Conservation (phyloP, 2,113 vertebrate species). For the Callipepla californica region DNA sequence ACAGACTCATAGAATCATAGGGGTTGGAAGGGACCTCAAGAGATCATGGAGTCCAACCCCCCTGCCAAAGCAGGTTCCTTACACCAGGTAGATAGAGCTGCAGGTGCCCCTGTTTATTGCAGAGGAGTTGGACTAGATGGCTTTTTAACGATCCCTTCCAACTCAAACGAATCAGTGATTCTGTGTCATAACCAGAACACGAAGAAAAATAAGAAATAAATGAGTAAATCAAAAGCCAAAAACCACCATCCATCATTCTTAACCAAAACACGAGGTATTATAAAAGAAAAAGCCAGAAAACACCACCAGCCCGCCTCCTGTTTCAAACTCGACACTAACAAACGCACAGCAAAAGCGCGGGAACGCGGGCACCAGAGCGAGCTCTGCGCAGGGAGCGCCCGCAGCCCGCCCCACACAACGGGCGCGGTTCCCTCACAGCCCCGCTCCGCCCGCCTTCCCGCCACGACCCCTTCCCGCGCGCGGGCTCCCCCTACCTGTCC, state of each 20-base stretch:
- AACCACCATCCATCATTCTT: neutral
- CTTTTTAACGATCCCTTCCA: no score
- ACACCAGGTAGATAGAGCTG: no score
- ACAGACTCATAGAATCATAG: no score
- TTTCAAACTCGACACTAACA: neutral
- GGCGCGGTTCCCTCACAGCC: neutral
- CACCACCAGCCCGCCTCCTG: neutral
- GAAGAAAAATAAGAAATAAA: neutral
- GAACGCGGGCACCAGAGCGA: neutral
- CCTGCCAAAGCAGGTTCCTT: no score
- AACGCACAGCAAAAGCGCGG: neutral
- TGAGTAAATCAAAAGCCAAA: neutral
- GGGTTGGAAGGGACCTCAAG: no score
- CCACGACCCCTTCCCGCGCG: neutral
- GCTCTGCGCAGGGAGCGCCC: no score
- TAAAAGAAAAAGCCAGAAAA: neutral
- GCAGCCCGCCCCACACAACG: neutral
- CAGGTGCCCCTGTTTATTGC: no score
- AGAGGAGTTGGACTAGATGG: no score
- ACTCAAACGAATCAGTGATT: no score
- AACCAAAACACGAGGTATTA: neutral
- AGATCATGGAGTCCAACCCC: no score
- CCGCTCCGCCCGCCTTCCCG: neutral
- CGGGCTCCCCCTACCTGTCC: slow-evolving; percentile 50
- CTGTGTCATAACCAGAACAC: neutral